Evolutionary conservation across 2,888 invertebrate genomes (phyloP).

Genomic region (Axea sp.): DNA sequence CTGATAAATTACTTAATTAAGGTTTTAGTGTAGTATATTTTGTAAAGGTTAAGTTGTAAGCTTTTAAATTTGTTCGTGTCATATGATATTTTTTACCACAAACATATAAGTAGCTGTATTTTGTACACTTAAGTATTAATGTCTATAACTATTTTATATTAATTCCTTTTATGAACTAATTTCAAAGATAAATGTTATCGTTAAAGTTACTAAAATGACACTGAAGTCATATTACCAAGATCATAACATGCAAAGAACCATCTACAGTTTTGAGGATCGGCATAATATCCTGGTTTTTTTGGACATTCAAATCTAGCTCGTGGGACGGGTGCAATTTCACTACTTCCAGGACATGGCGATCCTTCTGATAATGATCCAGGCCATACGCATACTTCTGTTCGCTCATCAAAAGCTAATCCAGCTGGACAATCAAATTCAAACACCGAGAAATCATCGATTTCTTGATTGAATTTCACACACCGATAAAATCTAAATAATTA

Average conservation of each 20-base stretch:
- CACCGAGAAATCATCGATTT: conserved; percentile 86
- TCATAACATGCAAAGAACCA: conserved; percentile 92
- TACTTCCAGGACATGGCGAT: conserved; percentile 87
- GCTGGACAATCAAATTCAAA: conserved; percentile 91
- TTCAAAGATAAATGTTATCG: too few species aligned
- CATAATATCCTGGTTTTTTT: conserved; percentile 86
- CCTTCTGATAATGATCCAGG: conserved; percentile 86
- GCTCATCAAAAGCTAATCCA: conserved; percentile 87
- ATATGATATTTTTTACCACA: too few species aligned
- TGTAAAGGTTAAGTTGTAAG: too few species aligned
- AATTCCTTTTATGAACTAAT: too few species aligned
- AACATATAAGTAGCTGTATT: too few species aligned
- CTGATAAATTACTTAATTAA: too few species aligned
- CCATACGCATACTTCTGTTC: conserved; percentile 90
- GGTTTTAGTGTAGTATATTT: too few species aligned
- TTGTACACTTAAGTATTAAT: too few species aligned
- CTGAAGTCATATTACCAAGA: too few species aligned
- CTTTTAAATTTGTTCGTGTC: too few species aligned
- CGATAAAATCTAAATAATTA: conserved; percentile 89
- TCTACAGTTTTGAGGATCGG: conserved; percentile 89
- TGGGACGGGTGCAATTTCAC: conserved; percentile 89
- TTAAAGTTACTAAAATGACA: too few species aligned
- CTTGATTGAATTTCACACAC: conserved; percentile 89
- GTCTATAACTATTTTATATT: too few species aligned
- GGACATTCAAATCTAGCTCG: conserved; percentile 85